A percentile compares a stretch with the other conserved stretches of the same genome.
phyloP scores from a whole-genome alignment of 2,797 vertebrate genomes.

The Tarsius wallacei region DNA sequence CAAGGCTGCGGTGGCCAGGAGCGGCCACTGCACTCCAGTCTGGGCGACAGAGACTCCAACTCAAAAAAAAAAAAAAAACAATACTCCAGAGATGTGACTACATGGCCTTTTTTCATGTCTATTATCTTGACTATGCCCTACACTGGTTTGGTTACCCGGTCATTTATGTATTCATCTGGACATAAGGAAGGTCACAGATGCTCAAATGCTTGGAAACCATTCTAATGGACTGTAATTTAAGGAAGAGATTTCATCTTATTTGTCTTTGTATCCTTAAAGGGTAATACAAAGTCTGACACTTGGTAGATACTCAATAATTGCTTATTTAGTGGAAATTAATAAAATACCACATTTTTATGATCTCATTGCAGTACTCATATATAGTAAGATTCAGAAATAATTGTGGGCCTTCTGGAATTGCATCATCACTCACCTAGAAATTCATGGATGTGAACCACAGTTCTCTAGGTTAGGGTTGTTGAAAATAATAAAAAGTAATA shows the following conservation, averaged over 20 bases:
- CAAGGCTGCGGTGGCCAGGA: too few species aligned
- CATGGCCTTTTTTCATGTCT: not conserved
- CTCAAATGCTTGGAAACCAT: not conserved
- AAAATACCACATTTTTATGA: conserved; percentile 17
- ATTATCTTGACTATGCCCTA: not conserved
- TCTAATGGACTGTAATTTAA: not conserved
- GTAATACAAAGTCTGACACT: not conserved
- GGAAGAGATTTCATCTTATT: not conserved
- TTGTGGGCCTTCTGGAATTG: not conserved
- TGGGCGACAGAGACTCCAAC: too few species aligned
- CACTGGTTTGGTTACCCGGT: not conserved
- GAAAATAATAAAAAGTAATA: conserved; percentile 19
- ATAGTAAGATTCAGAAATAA: not conserved
- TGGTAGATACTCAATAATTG: not conserved
- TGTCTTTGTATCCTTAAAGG: not conserved
- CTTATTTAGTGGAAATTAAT: not conserved
- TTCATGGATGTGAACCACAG: not conserved
- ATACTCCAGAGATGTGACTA: not conserved
- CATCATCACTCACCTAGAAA: not conserved
- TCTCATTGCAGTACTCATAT: not conserved
- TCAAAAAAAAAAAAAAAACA: not conserved
- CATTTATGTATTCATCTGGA: not conserved
- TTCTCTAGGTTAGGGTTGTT: not conserved
- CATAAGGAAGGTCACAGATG: not conserved
- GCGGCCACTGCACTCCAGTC: too few species aligned